Evolutionary conservation across 1,140 invertebrate species (phyloP), one percentile per base, ranked within the genome.

Genomic region (Atta texana): DNA sequence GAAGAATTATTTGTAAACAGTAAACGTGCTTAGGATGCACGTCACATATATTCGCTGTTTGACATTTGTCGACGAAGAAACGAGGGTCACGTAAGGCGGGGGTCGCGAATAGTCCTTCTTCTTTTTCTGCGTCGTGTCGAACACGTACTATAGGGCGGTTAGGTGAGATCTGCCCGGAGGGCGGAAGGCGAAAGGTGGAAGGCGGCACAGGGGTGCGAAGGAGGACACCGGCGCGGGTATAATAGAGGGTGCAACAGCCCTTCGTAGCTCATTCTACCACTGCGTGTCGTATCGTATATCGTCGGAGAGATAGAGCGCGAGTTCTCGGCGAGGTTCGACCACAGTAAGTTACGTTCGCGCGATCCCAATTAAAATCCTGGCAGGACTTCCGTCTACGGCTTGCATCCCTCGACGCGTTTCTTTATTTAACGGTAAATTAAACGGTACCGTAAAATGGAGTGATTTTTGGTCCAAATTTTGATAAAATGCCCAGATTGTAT

Each of bases 231-330:
- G 61, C 69, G 80, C 69, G 88, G 93, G 91, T 95, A 95, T 94
- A 94, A 95, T 93, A 94, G 91, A 93, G 91, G 91, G 93, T 93
- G 91, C 91, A 92, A 84, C 92, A 91, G 92, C 90, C 92, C 89
- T 84, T 92, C 89, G 80, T 75, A 34, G 89, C 91, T 94, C 94
- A 94, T 84, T 95, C 89, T 88, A 88, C 80, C 85, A 87, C 85
- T 86, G 91, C 87, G 78, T 89, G 88, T 78, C 89, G 89, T 84
- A 86, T 81, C 77, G 74, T 72, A 89, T 84, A 86, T 81, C 77
- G 74, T 72, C 61, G 57, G 80, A 55, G 24, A 24, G 16, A 75
- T 34, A 61, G 69, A 93, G 2, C 24, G 31, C 49, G 64, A 86
- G 66, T 51, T 68, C 14, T 34, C 77, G 12, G 5, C 63, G 24